Base-by-base conservation (phyloP, 30 jellyfish, hydroid and myxozoan species). In the Pelagia noctiluca region DNA sequence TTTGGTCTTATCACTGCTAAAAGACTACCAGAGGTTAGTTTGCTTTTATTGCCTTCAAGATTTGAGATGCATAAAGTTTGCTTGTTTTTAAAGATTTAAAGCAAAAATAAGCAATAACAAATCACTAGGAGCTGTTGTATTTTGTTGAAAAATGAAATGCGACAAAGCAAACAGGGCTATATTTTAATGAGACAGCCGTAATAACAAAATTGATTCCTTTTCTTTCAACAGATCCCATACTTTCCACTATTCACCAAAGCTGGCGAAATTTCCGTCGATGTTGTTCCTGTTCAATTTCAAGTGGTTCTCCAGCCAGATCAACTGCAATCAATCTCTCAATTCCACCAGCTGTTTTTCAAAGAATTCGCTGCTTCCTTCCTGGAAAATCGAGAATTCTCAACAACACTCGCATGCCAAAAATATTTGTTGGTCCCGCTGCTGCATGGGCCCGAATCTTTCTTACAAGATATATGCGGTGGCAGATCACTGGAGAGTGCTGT, bases 241-340 rank as follows among this genome's bases (percentile, higher is more conserved):
- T 82, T 81, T 24, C 87, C 83, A 11, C 37, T 89, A 61, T 89
- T 54, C 83, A 69, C 94, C 10, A 73, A 69, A 25, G 94, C 94
- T 28, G 97, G 97, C 1, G 83, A 47, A 28, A 75, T 89, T 13
- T 22, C 30, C 21, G 97, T 82, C 24, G 53, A 68, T 30, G 77
- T 85, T 71, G 29, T 54, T 31, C 95, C 33, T 13, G 31, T 49
- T 7, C 35, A 50, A 28, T 25, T 24, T 8, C 19, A 62, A 3
- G 63, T 85, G 19, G 19, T 30, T 26, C 77, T 85, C 24, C 35
- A 23, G 8, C 30, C 30, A 1, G 1, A 26, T 1, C 49, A 48
- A 47, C 3, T 85, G 5, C 18, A 50, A 21, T 35, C 35, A 3
- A 62, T 75, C 1, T 65, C 71, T 12, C 24, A 71, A 7, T 89